Conservation (phyloP, 2,113 vertebrate genomes). For the Esox niger region DNA sequence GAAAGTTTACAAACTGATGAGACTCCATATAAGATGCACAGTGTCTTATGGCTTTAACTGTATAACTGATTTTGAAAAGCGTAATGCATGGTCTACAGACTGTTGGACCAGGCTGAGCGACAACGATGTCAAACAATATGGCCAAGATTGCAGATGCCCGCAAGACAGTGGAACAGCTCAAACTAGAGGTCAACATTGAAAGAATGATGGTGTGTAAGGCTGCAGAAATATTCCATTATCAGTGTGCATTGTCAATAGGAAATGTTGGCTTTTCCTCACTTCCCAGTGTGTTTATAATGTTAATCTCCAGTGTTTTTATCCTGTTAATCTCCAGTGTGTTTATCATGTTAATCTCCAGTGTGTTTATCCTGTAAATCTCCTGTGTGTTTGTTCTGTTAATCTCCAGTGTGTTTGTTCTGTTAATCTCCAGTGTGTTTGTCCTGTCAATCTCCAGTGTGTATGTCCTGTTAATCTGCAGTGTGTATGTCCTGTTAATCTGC, state of each 20-base stretch:
- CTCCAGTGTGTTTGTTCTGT: not conserved
- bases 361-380: no score
- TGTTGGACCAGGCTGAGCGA: constrained; percentile 22
- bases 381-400: no score
- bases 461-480: not conserved
- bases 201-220: constrained; percentile 82
- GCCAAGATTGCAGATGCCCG: constrained; percentile 89
- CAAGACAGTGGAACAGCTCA: constrained; percentile 86
- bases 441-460: no score
- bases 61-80: not conserved
- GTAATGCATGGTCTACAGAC: not conserved
- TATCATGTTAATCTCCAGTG: no score
- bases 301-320: no score
- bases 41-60: not conserved
- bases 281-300: not conserved
- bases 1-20: constrained; percentile 48
- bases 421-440: not conserved
- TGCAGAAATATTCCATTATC: no score
- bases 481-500: no score
- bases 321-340: no score
- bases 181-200: constrained; percentile 89
- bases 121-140: constrained; percentile 88
- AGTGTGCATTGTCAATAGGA: no score
- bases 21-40: constrained; percentile 8
- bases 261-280: not conserved